Conservation (phyloP, 2,797 vertebrate genomes). For the Sebastes itinus region DNA sequence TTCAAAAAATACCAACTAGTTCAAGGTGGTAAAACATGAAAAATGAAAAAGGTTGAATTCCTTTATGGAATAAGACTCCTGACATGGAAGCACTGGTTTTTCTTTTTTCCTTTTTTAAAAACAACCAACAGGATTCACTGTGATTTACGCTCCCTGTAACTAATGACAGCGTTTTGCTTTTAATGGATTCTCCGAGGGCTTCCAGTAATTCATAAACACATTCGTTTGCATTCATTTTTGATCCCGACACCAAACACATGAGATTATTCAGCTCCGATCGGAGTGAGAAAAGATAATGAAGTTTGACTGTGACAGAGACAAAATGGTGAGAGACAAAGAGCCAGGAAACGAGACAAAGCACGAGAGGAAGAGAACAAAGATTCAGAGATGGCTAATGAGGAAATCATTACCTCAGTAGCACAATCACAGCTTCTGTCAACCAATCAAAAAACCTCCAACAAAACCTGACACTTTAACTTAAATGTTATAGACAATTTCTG, state of each 20-base stretch:
- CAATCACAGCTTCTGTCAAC: slow-evolving; percentile 2
- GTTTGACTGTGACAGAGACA: slow-evolving; percentile 44
- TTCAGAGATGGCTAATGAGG: slow-evolving; percentile 15
- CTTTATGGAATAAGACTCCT: not conserved
- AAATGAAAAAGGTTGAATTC: not conserved
- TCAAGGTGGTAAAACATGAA: not conserved
- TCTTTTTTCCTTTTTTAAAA: not conserved
- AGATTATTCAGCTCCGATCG: slow-evolving; percentile 49
- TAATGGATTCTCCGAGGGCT: slow-evolving; percentile 41
- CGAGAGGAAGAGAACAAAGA: slow-evolving; percentile 15
- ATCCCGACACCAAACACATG: slow-evolving; percentile 53
- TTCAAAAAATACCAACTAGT: not conserved
- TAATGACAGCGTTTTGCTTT: slow-evolving; percentile 25
- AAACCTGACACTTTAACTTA: slow-evolving; percentile 1
- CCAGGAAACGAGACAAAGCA: not conserved
- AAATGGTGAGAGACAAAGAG: slow-evolving; percentile 29
- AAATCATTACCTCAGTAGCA: slow-evolving; percentile 6
- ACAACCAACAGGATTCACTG: not conserved
- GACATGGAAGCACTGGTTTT: not conserved
- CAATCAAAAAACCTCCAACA: slow-evolving; percentile 7
- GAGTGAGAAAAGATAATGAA: slow-evolving; percentile 59
- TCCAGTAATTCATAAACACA: slow-evolving; percentile 53
- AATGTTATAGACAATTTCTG: not conserved
- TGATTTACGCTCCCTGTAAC: not conserved
- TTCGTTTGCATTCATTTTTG: slow-evolving; percentile 61